These are phyloP conservation scores for Ammodytes dubius DNA, from an alignment of 2,113 vertebrate species.

Conservation along the genomic window DNA sequence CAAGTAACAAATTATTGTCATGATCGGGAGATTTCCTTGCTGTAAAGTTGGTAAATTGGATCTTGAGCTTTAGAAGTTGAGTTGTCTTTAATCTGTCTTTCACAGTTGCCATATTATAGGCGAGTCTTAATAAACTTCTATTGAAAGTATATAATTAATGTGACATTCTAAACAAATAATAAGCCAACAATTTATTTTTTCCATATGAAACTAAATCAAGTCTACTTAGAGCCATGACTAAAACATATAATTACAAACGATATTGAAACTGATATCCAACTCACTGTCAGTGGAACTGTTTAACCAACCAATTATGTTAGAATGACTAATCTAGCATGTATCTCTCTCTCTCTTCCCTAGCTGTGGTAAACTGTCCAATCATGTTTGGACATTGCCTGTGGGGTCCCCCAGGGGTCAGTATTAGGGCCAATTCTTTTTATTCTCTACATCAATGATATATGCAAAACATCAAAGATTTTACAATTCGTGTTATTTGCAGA, in stretches of 20 bases:
- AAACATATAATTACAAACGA: neutral
- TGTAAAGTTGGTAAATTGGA: neutral
- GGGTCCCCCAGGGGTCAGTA: no score
- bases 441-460: no score
- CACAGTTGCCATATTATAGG: neutral
- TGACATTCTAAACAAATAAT: no score
- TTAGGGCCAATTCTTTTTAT: no score
- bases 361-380: slow-evolving; percentile 15
- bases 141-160: no score
- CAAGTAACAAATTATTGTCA: neutral
- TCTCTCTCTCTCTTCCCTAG: neutral
- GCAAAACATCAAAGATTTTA: no score
- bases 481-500: no score
- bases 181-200: neutral
- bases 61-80: neutral
- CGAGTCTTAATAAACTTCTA: neutral
- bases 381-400: no score
- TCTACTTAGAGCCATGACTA: neutral
- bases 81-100: neutral
- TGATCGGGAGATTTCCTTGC: neutral
- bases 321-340: neutral
- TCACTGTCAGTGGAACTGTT: slow-evolving; percentile 13
- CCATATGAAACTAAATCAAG: neutral
- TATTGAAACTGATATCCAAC: slow-evolving; percentile 21
- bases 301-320: no score